Percentiles rank a stretch among this genome's conserved stretches.
Conservation (phyloP, 2,888 invertebrate species). For the Scaptomyza flava region DNA sequence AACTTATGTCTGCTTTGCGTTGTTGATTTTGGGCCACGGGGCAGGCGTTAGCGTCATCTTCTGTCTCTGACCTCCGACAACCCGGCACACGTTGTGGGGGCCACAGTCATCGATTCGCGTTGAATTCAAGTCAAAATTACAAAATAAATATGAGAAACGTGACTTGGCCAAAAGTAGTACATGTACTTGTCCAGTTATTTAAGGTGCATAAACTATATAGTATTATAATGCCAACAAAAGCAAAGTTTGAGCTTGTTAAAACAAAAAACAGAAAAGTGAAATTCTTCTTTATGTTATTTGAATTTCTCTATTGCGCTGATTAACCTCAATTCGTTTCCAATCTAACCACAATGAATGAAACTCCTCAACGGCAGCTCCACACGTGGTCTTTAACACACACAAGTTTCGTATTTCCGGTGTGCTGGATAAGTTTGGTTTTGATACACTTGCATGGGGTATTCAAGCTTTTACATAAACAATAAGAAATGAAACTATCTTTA, state of each 20-base stretch:
- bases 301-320: conserved; percentile 58
- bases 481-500: background rate
- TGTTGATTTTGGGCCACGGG: conserved; percentile 59
- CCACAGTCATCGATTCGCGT: conserved; percentile 10
- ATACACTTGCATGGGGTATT: background rate
- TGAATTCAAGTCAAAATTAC: conserved; percentile 46
- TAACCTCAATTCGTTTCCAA: conserved; percentile 52
- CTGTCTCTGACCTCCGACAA: conserved; percentile 69
- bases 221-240: background rate
- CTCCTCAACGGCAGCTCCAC: conserved; percentile 41
- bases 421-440: background rate
- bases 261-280: conserved; percentile 34
- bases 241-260: conserved; percentile 5
- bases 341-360: conserved; percentile 58
- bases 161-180: conserved; percentile 43
- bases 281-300: conserved; percentile 38
- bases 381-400: conserved; percentile 34
- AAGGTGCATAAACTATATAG: conserved; percentile 7
- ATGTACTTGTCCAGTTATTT: conserved; percentile 10
- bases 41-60: conserved; percentile 42
- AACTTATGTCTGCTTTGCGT: conserved; percentile 38
- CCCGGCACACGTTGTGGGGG: conserved; percentile 69
- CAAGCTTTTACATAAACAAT: background rate
- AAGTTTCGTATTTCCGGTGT: conserved; percentile 64
- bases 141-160: conserved; percentile 71